Evolutionary conservation across 1,140 invertebrate genomes (phyloP), one percentile per base, ranked within the genome.

Genomic region (Heliconius hermathena): DNA sequence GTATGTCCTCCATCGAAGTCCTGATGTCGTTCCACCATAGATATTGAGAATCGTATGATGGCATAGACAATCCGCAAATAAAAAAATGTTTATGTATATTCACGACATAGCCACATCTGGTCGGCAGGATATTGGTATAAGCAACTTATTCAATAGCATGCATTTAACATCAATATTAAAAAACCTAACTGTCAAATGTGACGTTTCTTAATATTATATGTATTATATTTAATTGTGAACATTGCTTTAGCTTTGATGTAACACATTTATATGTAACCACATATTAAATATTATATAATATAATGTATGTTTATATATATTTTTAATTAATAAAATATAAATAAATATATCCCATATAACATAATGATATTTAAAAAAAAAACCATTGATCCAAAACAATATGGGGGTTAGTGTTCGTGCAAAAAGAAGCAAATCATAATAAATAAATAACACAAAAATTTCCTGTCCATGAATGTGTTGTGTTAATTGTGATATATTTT

Each of bases 401-500:
- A 26, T 29, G 60, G 26, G 41, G 60, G 60, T 66, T 66, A 66
- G 60, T 66, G 60, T 66, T 66, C 60, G 60, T 66, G 60, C 60
- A 66, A 5, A 16, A 26, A 66, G 26, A 29, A 66, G 60, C 60
- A 66, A 66, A 72, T 72, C 16, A 72, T 38, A 36, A 72, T 26
- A 38, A 26, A 72, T 41, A 72, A 41, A 18, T 33, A 81, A 81
- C 49, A 84, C 70, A 79, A 84, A 75, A 81, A 87, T 89, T 88
- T 90, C 91, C 90, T 89, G 88, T 94, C 92, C 92, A 94, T 93
- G 92, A 92, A 90, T 90, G 90, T 94, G 89, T 90, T 88, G 87
- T 89, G 60, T 66, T 66, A 66, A 66, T 66, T 66, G 26, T 66
- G 60, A 66, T 29, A 66, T 16, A 29, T 13, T 29, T 26, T 26